Conservation (phyloP, 1,140 invertebrate genomes). For the Prorops nasuta region DNA sequence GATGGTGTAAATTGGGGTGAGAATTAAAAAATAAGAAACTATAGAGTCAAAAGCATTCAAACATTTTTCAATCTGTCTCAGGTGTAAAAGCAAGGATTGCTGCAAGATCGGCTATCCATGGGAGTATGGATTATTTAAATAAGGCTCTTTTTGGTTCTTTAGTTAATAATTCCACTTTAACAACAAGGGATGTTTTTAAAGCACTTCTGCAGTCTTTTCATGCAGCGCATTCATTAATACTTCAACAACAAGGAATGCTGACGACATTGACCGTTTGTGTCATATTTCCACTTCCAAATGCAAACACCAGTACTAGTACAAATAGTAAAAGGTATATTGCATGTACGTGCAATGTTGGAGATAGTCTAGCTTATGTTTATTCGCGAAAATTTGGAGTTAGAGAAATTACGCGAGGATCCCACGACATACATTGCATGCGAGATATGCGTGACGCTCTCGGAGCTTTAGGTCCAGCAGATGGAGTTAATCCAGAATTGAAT, state of each 20-base stretch:
- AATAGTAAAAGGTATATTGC: slow-evolving; percentile 67
- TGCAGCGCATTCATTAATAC: slow-evolving; percentile 82
- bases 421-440: slow-evolving; percentile 83
- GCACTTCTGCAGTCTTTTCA: slow-evolving; percentile 80
- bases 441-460: slow-evolving; percentile 91
- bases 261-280: slow-evolving; percentile 84
- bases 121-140: slow-evolving; percentile 83
- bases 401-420: slow-evolving; percentile 68
- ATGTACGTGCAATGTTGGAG: slow-evolving; percentile 90
- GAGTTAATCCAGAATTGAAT: slow-evolving; percentile 83
- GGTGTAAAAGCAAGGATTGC: slow-evolving; percentile 82
- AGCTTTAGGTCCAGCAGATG: slow-evolving; percentile 86
- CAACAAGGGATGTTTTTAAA: slow-evolving; percentile 70
- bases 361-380: slow-evolving; percentile 87
- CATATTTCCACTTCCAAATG: slow-evolving; percentile 63
- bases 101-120: slow-evolving; percentile 85
- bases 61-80: slow-evolving; percentile 24
- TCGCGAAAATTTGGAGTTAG: slow-evolving; percentile 59
- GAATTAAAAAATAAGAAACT: slow-evolving; percentile 7
- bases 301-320: slow-evolving; percentile 37
- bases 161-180: slow-evolving; percentile 35
- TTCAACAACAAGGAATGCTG: slow-evolving; percentile 82
- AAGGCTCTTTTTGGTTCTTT: slow-evolving; percentile 66
- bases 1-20: slow-evolving; percentile 94
- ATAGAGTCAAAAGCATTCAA: background rate